Percentiles rank a stretch among this genome's conserved stretches.
These are phyloP conservation scores for Sebastes kiyomatsui DNA, from an alignment of 2,797 vertebrate genomes.

Conservation along the genomic window DNA sequence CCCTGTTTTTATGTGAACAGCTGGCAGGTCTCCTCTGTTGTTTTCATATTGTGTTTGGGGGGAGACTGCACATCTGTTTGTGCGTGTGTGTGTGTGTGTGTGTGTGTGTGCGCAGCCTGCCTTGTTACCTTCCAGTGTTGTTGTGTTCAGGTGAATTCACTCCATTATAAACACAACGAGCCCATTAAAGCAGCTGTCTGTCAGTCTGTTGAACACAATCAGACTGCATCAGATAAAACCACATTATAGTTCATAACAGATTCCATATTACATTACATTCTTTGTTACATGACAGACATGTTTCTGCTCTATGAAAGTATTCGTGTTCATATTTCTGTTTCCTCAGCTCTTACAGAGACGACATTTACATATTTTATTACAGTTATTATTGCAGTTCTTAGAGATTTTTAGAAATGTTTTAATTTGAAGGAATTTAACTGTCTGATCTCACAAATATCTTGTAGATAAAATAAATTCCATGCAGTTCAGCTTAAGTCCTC, in stretches of 20 bases:
- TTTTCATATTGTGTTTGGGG: slow-evolving; percentile 68
- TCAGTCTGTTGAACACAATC: neutral
- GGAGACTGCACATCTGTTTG: slow-evolving; percentile 49
- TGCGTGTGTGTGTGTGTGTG: slow-evolving; percentile 29
- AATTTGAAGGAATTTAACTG: neutral
- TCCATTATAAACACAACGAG: slow-evolving; percentile 43
- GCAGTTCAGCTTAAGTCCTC: neutral
- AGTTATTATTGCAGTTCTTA: neutral
- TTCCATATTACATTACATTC: neutral
- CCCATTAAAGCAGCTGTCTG: slow-evolving; percentile 31
- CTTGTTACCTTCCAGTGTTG: slow-evolving; percentile 36
- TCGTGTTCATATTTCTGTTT: neutral
- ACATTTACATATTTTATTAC: neutral
- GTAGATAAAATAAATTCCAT: neutral
- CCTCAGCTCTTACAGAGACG: neutral
- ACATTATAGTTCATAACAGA: neutral
- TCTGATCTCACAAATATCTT: neutral
- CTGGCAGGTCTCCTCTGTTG: slow-evolving; percentile 78
- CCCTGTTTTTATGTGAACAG: slow-evolving; percentile 71
- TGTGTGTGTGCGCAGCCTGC: slow-evolving; percentile 9
- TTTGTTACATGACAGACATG: neutral
- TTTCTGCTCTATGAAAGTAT: neutral
- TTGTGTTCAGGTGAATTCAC: slow-evolving; percentile 50
- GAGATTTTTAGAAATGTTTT: neutral
- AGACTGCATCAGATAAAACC: neutral